Evolutionary conservation across 2,113 vertebrate genomes (phyloP).

Genomic region (Illadopsis cleaveri): DNA sequence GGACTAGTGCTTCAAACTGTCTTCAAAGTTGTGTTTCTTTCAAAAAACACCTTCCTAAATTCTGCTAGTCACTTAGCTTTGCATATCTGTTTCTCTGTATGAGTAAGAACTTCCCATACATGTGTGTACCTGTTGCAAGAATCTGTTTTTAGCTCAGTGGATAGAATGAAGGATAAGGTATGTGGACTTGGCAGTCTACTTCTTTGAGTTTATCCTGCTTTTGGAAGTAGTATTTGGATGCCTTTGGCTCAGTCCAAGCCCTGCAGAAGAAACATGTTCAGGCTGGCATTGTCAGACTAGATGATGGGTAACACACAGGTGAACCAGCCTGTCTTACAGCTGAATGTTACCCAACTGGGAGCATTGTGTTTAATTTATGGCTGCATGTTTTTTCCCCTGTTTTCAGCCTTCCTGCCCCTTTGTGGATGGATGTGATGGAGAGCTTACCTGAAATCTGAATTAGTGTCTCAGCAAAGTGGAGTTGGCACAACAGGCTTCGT

Average conservation of each 20-base stretch:
- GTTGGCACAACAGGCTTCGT: background rate
- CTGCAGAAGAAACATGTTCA: constrained; percentile 30
- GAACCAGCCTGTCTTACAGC: constrained; percentile 54
- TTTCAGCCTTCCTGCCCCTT: background rate
- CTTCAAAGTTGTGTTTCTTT: background rate
- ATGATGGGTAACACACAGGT: constrained; percentile 52
- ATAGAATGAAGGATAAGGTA: constrained; percentile 48
- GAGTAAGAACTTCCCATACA: constrained; percentile 43
- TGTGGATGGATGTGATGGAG: background rate
- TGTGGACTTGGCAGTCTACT: constrained; percentile 44
- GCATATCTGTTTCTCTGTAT: background rate
- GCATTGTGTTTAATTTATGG: constrained; percentile 7
- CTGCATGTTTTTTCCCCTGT: background rate
- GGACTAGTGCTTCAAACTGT: background rate
- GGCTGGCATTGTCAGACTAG: constrained; percentile 50
- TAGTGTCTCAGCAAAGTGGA: background rate
- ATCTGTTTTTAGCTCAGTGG: constrained; percentile 55
- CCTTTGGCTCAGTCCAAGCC: constrained; percentile 50
- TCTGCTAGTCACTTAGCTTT: background rate
- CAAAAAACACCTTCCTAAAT: background rate
- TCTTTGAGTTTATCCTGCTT: constrained; percentile 44
- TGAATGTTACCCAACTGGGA: constrained; percentile 47
- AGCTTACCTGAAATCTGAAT: background rate
- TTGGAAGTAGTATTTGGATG: constrained; percentile 56
- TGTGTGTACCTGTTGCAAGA: constrained; percentile 60